These are phyloP conservation scores for Protobothrops flavoviridis DNA, from an alignment of 2,113 vertebrate species.

Conservation along the genomic window DNA sequence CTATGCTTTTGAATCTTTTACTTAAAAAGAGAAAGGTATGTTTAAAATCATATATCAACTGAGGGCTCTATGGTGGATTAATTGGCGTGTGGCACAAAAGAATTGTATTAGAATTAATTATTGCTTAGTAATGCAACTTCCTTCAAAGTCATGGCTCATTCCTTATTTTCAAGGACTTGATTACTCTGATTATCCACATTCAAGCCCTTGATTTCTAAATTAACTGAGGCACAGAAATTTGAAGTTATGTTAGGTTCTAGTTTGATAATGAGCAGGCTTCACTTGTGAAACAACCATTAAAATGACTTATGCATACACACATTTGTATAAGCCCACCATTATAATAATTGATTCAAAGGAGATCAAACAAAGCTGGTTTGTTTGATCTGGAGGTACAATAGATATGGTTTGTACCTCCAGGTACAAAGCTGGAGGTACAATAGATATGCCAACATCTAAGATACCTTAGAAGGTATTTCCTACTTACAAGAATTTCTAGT, in stretches of 20 bases:
- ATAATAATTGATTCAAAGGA: neutral
- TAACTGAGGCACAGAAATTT: neutral
- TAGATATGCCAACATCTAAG: neutral
- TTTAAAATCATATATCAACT: neutral
- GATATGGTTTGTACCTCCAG: too few species aligned
- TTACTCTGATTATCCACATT: neutral
- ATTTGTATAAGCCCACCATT: neutral
- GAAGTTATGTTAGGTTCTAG: neutral
- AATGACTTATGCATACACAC: neutral
- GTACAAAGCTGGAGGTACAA: too few species aligned
- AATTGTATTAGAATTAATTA: neutral
- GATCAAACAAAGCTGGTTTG: neutral
- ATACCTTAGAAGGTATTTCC: neutral
- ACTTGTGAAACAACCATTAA: neutral
- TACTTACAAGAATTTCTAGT: neutral
- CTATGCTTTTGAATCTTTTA: neutral
- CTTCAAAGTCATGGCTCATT: neutral
- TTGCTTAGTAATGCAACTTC: neutral
- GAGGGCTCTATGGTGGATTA: neutral
- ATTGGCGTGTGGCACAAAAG: neutral
- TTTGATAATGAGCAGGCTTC: neutral
- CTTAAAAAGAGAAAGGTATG: constrained; percentile 10
- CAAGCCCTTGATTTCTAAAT: constrained; percentile 9
- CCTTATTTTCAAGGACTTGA: neutral
- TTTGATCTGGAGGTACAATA: too few species aligned